phyloP scores from a whole-genome alignment of 2,888 invertebrate genomes.

The Toxonevra muliebris region DNA sequence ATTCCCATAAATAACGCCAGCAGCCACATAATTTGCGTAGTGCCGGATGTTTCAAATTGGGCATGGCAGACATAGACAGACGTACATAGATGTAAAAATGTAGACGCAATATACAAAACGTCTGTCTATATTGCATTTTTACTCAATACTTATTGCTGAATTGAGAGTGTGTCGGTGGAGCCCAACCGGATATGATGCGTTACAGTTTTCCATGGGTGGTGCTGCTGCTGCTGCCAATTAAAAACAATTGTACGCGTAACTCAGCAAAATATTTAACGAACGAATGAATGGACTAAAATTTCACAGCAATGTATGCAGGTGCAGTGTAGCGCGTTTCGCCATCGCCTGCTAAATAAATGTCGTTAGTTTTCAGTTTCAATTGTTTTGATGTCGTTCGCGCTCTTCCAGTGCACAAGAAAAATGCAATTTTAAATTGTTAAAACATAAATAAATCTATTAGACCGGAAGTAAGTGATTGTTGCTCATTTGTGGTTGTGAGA shows the following conservation, averaged over 20 bases:
- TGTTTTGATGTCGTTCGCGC: no score
- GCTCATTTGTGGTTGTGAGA: neutral
- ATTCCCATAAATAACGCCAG: conserved; percentile 39
- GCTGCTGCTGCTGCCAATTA: conserved; percentile 45
- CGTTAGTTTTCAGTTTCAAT: no score
- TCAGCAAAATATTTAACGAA: no score
- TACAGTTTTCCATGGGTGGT: conserved; percentile 39
- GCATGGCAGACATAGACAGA: conserved; percentile 34
- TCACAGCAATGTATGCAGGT: no score
- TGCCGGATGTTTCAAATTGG: conserved; percentile 36
- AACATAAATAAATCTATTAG: conserved; percentile 6
- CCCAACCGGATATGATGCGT: conserved; percentile 37
- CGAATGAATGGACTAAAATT: no score
- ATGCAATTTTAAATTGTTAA: neutral
- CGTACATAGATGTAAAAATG: no score
- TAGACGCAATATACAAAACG: no score
- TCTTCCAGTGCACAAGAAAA: conserved; percentile 3
- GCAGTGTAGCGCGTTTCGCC: no score
- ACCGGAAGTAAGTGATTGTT: neutral
- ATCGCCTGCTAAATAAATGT: no score
- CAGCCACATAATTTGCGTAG: conserved; percentile 20
- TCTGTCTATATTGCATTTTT: conserved; percentile 27
- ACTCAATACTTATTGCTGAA: conserved; percentile 31
- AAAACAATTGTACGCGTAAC: conserved; percentile 37
- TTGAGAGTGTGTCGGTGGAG: conserved; percentile 4